Evolutionary conservation across 2,113 vertebrate genomes (phyloP), one percentile per base, ranked within the genome.

Genomic region (Melospiza melodia): DNA sequence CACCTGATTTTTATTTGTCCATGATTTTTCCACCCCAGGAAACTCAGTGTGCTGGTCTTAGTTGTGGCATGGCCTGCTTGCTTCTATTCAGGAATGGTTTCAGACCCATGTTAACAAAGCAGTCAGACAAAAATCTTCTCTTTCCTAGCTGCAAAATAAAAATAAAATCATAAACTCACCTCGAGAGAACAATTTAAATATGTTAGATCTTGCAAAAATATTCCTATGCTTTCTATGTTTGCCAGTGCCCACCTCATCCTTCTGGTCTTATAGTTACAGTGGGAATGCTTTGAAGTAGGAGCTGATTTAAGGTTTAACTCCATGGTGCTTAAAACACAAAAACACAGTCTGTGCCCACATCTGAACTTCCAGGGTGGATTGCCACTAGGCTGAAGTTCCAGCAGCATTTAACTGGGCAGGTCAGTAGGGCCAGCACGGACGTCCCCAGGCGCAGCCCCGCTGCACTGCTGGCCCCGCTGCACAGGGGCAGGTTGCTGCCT

Each of bases 381-480:
- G 0, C 49, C 37, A 24, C 31, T 3, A 65, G 41, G 65, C 77
- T 91, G 62, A 59, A 81, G 23, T 41, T 54, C 58, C 62, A 35
- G 66, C 23, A 66, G 43, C 15, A 15, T 66, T 77, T 63, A 62
- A 9, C 28, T 4, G 3, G 51, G 65, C 57, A 84, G n/a, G 39
- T 59, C 28, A 0, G 0, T 13, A 27, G 19, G 0, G 3, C 33
- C 74, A 85, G 54, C 10, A 1, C 31, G 0, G 8, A 33, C 8
- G 31, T 44, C 62, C 46, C 22, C 57, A 62, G 71, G 17, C 2
- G 57, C 65, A 52, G 52, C 48, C 55, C 46, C 0, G 0, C 35
- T 30, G 54, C 17, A 3, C 0, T 52, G 27, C 51, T 52, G 27
- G 51, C 27, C 51, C 41, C 0, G 1, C 35, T 30, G 54, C 17